These are phyloP conservation scores for Tillus elongatus DNA, from an alignment of 2,888 invertebrate species.

Conservation along the genomic window DNA sequence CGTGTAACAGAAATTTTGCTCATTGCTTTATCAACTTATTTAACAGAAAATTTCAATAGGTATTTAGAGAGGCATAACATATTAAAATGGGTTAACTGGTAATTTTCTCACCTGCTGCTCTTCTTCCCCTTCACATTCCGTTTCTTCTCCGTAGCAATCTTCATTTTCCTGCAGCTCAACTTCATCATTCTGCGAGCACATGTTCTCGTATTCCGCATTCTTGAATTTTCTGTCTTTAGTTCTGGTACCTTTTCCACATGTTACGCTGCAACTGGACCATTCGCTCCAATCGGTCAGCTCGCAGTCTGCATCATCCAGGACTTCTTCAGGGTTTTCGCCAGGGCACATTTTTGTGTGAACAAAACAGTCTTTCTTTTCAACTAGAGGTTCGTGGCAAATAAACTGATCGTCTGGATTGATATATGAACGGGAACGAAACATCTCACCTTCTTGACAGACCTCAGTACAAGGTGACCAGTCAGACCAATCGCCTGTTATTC, in stretches of 20 bases:
- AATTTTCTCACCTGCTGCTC: neutral
- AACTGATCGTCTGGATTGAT: conserved; percentile 13
- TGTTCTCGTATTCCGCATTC: conserved; percentile 47
- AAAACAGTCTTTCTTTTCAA: conserved; percentile 32
- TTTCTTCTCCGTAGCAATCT: conserved; percentile 34
- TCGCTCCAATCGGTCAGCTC: conserved; percentile 60
- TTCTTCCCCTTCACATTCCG: conserved; percentile 30
- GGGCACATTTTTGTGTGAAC: neutral
- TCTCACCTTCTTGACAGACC: conserved; percentile 49
- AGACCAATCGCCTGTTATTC: conserved; percentile 20
- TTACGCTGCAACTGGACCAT: conserved; percentile 65
- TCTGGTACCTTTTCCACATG: conserved; percentile 55
- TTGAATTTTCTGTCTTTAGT: conserved; percentile 55
- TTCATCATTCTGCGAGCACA: conserved; percentile 43
- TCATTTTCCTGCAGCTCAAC: conserved; percentile 37
- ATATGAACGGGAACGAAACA: conserved; percentile 44
- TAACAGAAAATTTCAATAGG: neutral
- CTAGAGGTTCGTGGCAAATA: conserved; percentile 35
- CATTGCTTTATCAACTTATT: no score
- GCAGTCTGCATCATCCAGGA: conserved; percentile 46
- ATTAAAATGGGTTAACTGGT: conserved; percentile 5
- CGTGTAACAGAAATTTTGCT: no score
- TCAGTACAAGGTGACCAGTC: conserved; percentile 46
- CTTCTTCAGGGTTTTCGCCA: conserved; percentile 4
- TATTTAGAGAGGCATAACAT: neutral